phyloP scores from a whole-genome alignment of 2,113 vertebrate genomes.

The Bolborhynchus lineola region DNA sequence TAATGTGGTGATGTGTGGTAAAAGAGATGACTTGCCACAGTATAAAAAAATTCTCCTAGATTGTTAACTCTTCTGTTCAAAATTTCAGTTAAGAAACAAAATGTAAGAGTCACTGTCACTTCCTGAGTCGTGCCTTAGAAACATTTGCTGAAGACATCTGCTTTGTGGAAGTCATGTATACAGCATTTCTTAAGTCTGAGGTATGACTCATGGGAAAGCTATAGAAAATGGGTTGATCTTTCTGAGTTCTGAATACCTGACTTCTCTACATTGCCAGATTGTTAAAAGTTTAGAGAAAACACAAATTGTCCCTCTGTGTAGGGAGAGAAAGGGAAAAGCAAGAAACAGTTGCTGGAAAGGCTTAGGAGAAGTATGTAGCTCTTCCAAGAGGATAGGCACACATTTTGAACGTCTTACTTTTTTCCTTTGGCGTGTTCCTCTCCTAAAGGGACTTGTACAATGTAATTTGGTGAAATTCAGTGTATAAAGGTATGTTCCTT shows the following conservation, averaged over 20 bases:
- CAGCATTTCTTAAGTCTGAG: neutral
- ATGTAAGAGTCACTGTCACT: conserved; percentile 13
- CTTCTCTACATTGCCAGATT: neutral
- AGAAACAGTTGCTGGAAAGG: neutral
- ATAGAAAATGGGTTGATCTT: neutral
- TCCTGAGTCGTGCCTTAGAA: neutral
- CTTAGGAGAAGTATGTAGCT: neutral
- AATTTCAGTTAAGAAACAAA: neutral
- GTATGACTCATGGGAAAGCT: neutral
- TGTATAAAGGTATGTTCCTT: neutral
- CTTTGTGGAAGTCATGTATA: neutral
- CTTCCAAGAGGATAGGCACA: neutral
- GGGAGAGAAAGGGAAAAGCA: neutral
- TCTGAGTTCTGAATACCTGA: neutral
- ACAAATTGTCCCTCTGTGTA: neutral
- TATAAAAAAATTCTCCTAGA: neutral
- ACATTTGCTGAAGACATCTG: conserved; percentile 20
- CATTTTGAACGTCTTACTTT: neutral
- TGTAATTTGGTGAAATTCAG: neutral
- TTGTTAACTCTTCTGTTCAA: neutral
- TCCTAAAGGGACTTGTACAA: neutral
- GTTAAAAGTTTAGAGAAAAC: neutral
- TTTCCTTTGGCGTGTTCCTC: neutral
- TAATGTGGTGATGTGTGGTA: neutral
- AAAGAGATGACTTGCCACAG: neutral